Base-by-base conservation (phyloP, 2,113 vertebrate genomes). In the Syngnathus scovelli region DNA sequence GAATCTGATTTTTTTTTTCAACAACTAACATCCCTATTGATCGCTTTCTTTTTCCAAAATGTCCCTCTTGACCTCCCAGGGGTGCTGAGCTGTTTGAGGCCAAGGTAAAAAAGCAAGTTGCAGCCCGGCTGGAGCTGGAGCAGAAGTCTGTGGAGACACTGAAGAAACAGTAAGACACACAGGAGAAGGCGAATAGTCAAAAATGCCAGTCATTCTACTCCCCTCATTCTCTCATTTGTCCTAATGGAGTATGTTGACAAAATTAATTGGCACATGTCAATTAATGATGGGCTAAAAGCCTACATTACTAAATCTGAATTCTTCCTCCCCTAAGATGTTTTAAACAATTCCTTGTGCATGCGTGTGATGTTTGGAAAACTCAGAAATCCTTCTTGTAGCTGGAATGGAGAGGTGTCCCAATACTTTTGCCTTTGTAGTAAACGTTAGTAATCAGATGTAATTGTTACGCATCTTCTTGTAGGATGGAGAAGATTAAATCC, bases 401-500 rank as follows among this genome's bases (percentile, higher is more conserved):
- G 44, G 15, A 48, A 48, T 18, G 44, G 21, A 7, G 41, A 27
- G 23, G 4, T 19, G 9, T 61, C n/a, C 41, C 2, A n/a, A 67
- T 61, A 48, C 49, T 67, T 38, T 54, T 48, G 51, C 58, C 18
- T 12, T 5, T 0, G 6, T 67, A 48, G 39, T 6, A 61, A 54
- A 15, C 38, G 7, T 23, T 33, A 64, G 37, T 5, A 43, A 36
- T 13, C 8, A 52, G 7, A 27, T 36, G 60, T 68, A 18, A 27
- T 54, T 37, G 18, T 43, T 12, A 13, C 12, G 64, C 8, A 12
- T 81, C 70, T 79, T 61, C 66, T 74, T 78, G n/a, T 46, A 92
- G 91, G 76, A 92, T 92, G 89, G 91, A 94, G 70, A 85, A 81
- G 78, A 93, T 90, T 67, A 92, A 90, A 86, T 81, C 70, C 2